A percentile compares a stretch with the other conserved stretches of the same genome.
These are phyloP conservation scores for Serripes groenlandicus DNA, from an alignment of 2,888 invertebrate genomes.

Conservation along the genomic window DNA sequence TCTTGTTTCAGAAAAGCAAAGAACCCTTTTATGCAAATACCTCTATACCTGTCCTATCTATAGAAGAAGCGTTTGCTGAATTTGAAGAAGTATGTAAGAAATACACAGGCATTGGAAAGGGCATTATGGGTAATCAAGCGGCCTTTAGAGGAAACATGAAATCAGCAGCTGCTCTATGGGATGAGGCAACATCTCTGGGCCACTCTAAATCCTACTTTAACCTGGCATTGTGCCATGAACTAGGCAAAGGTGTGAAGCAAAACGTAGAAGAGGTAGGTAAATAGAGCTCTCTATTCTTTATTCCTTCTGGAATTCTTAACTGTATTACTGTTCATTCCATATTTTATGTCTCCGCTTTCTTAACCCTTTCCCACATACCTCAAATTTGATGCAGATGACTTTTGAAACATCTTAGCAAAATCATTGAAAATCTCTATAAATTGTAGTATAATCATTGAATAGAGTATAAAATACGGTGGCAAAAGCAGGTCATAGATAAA, in stretches of 20 bases:
- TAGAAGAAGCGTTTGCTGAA: constrained; percentile 74
- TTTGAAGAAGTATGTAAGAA: constrained; percentile 75
- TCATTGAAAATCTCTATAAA: no score
- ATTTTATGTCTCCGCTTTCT: no score
- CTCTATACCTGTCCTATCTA: constrained; percentile 28
- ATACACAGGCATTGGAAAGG: constrained; percentile 74
- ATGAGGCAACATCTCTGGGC: constrained; percentile 84
- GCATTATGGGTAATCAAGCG: constrained; percentile 73
- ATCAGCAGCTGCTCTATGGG: constrained; percentile 73
- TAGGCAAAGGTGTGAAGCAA: constrained; percentile 89
- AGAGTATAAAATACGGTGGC: neutral
- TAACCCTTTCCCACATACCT: no score
- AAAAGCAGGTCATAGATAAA: no score
- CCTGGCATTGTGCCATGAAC: constrained; percentile 91
- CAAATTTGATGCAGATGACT: no score
- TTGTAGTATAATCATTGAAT: no score
- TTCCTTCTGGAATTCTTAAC: no score
- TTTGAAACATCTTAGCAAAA: no score
- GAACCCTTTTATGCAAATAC: constrained; percentile 45
- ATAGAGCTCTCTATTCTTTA: no score
- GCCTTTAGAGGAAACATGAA: constrained; percentile 71
- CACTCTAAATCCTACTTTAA: constrained; percentile 89
- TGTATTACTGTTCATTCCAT: no score
- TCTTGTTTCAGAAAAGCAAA: neutral
- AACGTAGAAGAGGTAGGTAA: constrained; percentile 88